phyloP scores from a whole-genome alignment of 2,113 vertebrate genomes.

The Calonectris borealis region DNA sequence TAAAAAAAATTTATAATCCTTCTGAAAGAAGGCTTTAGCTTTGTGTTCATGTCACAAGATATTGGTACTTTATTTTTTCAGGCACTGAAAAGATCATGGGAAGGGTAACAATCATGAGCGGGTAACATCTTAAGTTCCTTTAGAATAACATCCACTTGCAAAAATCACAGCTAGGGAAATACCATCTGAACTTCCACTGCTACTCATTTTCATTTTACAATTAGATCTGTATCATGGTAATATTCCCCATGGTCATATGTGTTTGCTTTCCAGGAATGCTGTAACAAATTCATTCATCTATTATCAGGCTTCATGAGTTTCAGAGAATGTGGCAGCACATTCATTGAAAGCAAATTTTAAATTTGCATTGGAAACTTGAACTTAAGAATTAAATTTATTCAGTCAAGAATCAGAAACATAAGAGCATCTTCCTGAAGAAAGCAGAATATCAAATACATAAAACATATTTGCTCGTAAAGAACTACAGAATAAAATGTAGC shows the following conservation, averaged over 20 bases:
- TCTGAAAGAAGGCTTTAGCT: not conserved
- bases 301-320: not conserved
- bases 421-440: not conserved
- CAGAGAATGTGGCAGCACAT: not conserved
- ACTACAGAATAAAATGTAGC: not conserved
- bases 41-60: not conserved
- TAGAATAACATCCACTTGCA: not conserved
- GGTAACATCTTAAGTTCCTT: not conserved
- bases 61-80: not conserved
- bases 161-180: slow-evolving; percentile 22
- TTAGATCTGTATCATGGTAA: slow-evolving; percentile 31
- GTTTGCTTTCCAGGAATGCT: slow-evolving; percentile 42
- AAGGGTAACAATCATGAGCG: not conserved
- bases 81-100: not conserved
- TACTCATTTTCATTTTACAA: slow-evolving; percentile 17
- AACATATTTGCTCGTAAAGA: not conserved
- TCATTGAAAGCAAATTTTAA: not conserved
- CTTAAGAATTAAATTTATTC: not conserved
- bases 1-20: not conserved
- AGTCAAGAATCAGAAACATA: not conserved
- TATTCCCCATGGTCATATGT: not conserved
- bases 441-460: not conserved
- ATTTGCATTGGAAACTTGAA: not conserved
- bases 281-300: not conserved
- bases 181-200: not conserved